phyloP scores from a whole-genome alignment of 2,888 invertebrate genomes.

The Amitus sp. region DNA sequence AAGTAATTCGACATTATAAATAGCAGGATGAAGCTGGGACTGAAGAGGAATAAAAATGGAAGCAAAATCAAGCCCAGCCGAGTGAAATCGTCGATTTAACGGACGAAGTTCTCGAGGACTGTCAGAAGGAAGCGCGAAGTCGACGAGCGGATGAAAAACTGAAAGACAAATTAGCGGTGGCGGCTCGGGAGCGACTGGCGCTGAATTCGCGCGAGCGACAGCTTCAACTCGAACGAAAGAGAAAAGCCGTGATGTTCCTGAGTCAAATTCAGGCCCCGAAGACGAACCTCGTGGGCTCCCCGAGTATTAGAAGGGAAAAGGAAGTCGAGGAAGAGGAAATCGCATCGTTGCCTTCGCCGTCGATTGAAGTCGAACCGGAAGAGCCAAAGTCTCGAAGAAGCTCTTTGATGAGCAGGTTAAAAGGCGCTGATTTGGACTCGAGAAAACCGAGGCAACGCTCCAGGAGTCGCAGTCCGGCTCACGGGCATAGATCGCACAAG shows the following conservation, averaged over 20 bases:
- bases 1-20: too few relatives aligned
- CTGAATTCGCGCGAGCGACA: constrained; percentile 66
- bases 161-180: constrained; percentile 70
- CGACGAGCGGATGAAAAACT: constrained; percentile 69
- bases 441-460: constrained; percentile 57
- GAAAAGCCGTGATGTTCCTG: constrained; percentile 85
- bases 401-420: constrained; percentile 58
- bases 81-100: constrained; percentile 62
- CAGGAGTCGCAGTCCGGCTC: constrained; percentile 54
- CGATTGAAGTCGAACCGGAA: constrained; percentile 45
- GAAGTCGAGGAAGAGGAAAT: constrained; percentile 55
- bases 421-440: constrained; percentile 53
- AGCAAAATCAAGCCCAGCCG: too few relatives aligned
- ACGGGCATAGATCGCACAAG: constrained; percentile 58
- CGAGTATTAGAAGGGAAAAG: constrained; percentile 20
- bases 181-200: constrained; percentile 69
- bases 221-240: constrained; percentile 79
- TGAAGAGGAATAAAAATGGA: constrained; percentile 40
- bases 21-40: too few relatives aligned
- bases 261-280: constrained; percentile 66
- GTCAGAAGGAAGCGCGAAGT: constrained; percentile 54
- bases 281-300: constrained; percentile 28
- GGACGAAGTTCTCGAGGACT: constrained; percentile 61
- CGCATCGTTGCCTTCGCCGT: constrained; percentile 56
- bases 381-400: constrained; percentile 44